Percentiles rank a stretch among this genome's conserved stretches.
Conservation (phyloP, 2,888 invertebrate species). For the Torymus tubicola region DNA sequence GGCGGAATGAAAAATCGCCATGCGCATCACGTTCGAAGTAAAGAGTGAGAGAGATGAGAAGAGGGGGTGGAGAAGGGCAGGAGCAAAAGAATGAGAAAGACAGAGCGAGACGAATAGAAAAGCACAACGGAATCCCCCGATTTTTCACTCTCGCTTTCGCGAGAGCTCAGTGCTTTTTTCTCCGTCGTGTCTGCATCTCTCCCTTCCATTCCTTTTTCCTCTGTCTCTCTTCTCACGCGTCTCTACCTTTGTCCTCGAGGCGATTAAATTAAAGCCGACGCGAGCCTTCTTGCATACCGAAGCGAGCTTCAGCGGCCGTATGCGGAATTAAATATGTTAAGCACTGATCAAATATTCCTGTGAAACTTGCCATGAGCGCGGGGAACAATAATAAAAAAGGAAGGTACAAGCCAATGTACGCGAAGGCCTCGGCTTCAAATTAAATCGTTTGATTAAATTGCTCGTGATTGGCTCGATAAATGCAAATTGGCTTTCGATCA, state of each 20-base stretch:
- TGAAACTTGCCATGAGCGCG: slow-evolving; percentile 11
- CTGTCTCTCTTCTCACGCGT: background rate
- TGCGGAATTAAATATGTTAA: slow-evolving; percentile 53
- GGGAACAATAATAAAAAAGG: background rate
- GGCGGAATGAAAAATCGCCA: slow-evolving; percentile 3
- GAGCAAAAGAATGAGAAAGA: background rate
- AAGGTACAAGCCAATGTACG: background rate
- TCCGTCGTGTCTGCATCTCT: background rate
- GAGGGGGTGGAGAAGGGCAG: background rate
- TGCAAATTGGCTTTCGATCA: background rate
- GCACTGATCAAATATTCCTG: slow-evolving; percentile 51
- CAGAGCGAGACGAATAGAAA: background rate
- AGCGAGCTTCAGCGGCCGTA: slow-evolving; percentile 18
- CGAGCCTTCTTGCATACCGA: slow-evolving; percentile 48
- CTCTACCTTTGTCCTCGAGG: slow-evolving; percentile 24
- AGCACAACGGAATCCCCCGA: slow-evolving; percentile 18
- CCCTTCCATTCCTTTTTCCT: background rate
- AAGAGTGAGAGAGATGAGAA: background rate
- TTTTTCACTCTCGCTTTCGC: slow-evolving; percentile 50
- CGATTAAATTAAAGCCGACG: slow-evolving; percentile 48
- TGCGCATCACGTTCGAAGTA: slow-evolving; percentile 20
- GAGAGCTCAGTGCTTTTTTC: background rate
- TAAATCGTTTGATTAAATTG: slow-evolving; percentile 23
- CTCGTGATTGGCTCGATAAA: slow-evolving; percentile 4
- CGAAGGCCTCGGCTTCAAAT: background rate